A percentile compares a stretch with the other conserved stretches of the same genome.
Conservation (phyloP, 2,797 vertebrate species). For the Uromys caudimaculatus region DNA sequence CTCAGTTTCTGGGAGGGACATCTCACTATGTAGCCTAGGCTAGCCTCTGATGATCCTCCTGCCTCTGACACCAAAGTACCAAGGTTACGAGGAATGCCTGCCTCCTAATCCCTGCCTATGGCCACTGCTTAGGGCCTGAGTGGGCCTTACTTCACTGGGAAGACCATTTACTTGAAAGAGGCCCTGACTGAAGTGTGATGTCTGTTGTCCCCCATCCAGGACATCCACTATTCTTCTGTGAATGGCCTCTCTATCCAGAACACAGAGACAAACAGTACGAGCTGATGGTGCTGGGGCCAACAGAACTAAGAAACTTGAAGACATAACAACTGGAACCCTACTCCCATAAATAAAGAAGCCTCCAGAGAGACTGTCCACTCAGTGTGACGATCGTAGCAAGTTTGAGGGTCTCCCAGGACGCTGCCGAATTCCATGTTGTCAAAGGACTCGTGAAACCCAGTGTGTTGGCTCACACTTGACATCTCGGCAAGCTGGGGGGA, state of each 20-base stretch:
- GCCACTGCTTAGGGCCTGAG: not conserved
- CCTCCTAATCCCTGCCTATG: not conserved
- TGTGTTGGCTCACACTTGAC: not conserved
- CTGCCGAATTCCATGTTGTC: not conserved
- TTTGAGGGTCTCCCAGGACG: not conserved
- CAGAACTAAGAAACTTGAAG: no score
- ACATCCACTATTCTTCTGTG: not conserved
- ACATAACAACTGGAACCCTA: not conserved
- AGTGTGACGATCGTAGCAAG: not conserved
- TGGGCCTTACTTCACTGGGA: not conserved
- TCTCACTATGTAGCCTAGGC: not conserved
- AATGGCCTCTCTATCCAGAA: not conserved
- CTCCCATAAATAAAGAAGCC: not conserved
- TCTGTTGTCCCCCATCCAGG: not conserved
- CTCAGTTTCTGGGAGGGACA: not conserved
- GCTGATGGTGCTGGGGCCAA: not conserved
- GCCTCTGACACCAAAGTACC: not conserved
- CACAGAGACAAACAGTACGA: not conserved
- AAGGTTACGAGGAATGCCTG: not conserved
- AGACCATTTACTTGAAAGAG: not conserved
- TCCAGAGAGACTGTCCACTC: not conserved
- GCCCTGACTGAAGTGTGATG: not conserved
- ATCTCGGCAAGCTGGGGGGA: not conserved
- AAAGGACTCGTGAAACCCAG: no score
- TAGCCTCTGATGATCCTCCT: not conserved